Base-by-base conservation (phyloP, 2,888 invertebrate genomes). In the Sinhomidia bicolor region DNA sequence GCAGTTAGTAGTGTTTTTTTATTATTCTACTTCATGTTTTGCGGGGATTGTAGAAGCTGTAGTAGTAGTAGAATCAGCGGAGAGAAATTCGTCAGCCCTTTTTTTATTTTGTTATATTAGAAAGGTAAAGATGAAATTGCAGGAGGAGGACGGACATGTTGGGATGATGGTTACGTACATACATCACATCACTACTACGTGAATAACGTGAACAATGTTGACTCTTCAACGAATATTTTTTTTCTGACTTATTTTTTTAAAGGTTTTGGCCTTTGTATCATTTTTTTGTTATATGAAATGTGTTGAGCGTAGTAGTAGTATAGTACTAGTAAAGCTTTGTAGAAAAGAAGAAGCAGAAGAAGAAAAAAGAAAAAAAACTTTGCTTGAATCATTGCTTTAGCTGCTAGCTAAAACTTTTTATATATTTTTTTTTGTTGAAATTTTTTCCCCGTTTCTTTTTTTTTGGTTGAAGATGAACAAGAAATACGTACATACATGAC, bases 41-140 rank as follows among this genome's bases (percentile, higher is more conserved):
- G 62, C 20, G 20, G 32, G 32, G 71, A 74, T 74, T 47, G 44
- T 23, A 47, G 14, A 44, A 14, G n/a, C n/a, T n/a, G n/a, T n/a
- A n/a, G n/a, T n/a, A n/a, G n/a, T n/a, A n/a, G n/a, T n/a, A n/a
- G n/a, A n/a, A n/a, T n/a, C n/a, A n/a, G n/a, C n/a, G n/a, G n/a
- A n/a, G 29, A n/a, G 20, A 78, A 60, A 80, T 62, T 62, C 57
- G 41, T 60, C 47, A 54, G 78, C 20, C 17, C 32, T 20, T 12
- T n/a, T 62, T 54, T 78, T 76, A 5, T 44, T 80, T 14, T 26
- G 36, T 10, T 20, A 79, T 80, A 62, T 44, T 80, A 80, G 62
- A 83, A 83, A 68, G 83, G 71, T 71, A 83, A 54, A 82, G 60
- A 71, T 83, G 83, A 83, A 83, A 83, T 83, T 79, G 78, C 20